Evolutionary conservation across 2,888 invertebrate species (phyloP), one percentile per base, ranked within the genome.

Genomic region (Xestia c-nigrum): DNA sequence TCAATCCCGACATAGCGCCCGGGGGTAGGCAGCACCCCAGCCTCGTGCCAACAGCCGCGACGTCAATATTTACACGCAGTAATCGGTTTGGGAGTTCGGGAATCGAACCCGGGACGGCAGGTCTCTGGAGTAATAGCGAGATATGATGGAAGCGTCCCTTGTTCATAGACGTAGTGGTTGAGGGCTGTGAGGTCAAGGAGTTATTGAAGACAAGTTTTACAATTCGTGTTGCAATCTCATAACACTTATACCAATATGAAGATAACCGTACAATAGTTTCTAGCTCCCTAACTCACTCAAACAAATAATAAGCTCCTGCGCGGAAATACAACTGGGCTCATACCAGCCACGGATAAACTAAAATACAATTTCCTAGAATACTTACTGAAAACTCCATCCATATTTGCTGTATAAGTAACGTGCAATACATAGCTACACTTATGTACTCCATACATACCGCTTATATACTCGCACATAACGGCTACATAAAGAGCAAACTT

Each of bases 31-130:
- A 85, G 84, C 47, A n/a, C 88, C 84, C 86, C 78, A 67, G 66
- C 43, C 57, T 43, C 43, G 61, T 72, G 85, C 82, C 84, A 81
- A 85, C 80, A 83, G 80, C 61, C 84, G 86, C 74, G 83, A 75
- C 70, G 88, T 90, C 92, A 94, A 94, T 94, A 94, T 94, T 94
- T 93, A 90, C 84, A 66, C 80, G 73, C 75, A 59, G 90, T 94
- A 94, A 94, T 94, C 93, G 93, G 85, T 91, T 91, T 88, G 93
- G 92, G 93, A 92, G 87, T 89, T 87, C 87, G 89, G 90, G 89
- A 89, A 59, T 89, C 83, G 88, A 91, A 90, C 88, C 86, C 78
- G 79, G 84, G 84, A 84, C 88, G 38, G 52, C 59, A 67, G 57
- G 82, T 81, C 87, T 82, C 83, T 72, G 43, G 85, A 71, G 87